These are phyloP conservation scores for Malurus leucopterus DNA, from an alignment of 2,797 vertebrate genomes.

Conservation along the genomic window DNA sequence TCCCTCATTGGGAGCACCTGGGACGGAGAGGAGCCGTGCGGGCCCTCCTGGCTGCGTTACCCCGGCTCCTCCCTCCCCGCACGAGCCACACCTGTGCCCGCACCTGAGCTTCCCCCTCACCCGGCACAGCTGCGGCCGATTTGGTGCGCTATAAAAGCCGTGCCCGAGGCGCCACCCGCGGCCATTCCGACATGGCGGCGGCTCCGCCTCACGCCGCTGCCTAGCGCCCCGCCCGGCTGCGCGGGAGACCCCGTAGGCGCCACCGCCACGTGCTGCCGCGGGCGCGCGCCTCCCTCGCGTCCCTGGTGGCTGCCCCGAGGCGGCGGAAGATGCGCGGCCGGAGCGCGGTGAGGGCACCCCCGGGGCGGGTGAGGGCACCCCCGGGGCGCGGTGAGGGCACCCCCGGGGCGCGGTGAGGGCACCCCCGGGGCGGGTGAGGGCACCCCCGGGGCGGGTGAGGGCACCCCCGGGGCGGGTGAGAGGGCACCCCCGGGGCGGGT, in stretches of 20 bases:
- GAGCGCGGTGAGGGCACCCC: background rate
- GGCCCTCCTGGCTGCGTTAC: background rate
- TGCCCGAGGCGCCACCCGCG: fast-evolving
- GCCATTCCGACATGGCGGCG: fast-evolving
- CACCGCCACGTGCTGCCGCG: background rate
- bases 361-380: background rate
- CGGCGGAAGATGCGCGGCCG: background rate
- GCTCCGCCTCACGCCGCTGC: background rate
- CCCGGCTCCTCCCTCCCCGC: background rate
- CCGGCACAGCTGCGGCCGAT: background rate
- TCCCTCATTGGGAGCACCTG: background rate
- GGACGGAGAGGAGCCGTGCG: background rate
- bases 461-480: background rate
- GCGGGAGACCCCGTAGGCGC: constrained; percentile 17
- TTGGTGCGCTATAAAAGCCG: background rate
- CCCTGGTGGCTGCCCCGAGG: background rate
- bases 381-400: background rate
- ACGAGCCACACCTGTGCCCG: fast-evolving
- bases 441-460: background rate
- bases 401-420: no score
- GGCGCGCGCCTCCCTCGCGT: background rate
- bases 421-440: no score
- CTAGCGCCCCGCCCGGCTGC: background rate
- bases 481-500: no score
- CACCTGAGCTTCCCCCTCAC: fast-evolving